These are phyloP conservation scores for Carterocephalus palaemon DNA, from an alignment of 2,888 invertebrate species.

Conservation along the genomic window DNA sequence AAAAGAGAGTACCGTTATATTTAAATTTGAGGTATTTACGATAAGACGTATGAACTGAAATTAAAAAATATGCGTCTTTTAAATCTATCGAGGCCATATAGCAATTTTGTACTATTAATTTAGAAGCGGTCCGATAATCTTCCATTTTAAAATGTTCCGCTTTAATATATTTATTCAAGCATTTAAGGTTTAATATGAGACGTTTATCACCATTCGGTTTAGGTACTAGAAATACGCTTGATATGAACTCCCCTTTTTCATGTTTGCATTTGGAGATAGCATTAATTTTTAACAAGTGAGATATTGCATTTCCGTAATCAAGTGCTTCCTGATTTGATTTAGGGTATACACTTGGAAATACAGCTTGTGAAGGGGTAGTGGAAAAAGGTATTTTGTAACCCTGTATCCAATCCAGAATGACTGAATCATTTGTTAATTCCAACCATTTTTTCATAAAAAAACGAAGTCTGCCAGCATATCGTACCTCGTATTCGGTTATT, in stretches of 20 bases:
- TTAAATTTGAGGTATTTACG: constrained; percentile 28
- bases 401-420: too few relatives aligned
- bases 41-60: constrained; percentile 9
- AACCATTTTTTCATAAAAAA: constrained; percentile 15
- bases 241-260: too few relatives aligned
- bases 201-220: too few relatives aligned
- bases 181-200: too few relatives aligned
- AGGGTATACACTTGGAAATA: too few relatives aligned
- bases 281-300: too few relatives aligned
- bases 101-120: constrained; percentile 12
- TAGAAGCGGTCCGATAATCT: constrained; percentile 26
- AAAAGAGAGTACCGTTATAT: constrained; percentile 15
- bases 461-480: constrained; percentile 10
- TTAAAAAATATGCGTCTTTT: constrained; percentile 26
- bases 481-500: background rate
- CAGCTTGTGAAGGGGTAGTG: too few relatives aligned
- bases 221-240: too few relatives aligned
- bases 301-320: too few relatives aligned
- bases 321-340: too few relatives aligned
- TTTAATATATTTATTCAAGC: too few relatives aligned
- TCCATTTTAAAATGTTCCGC: constrained; percentile 32
- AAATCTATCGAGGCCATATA: constrained; percentile 25
- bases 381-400: too few relatives aligned
- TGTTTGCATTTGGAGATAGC: constrained; percentile 10
- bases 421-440: constrained; percentile 5